Conservation (phyloP, 2,113 vertebrate genomes). For the Notothenia coriiceps region DNA sequence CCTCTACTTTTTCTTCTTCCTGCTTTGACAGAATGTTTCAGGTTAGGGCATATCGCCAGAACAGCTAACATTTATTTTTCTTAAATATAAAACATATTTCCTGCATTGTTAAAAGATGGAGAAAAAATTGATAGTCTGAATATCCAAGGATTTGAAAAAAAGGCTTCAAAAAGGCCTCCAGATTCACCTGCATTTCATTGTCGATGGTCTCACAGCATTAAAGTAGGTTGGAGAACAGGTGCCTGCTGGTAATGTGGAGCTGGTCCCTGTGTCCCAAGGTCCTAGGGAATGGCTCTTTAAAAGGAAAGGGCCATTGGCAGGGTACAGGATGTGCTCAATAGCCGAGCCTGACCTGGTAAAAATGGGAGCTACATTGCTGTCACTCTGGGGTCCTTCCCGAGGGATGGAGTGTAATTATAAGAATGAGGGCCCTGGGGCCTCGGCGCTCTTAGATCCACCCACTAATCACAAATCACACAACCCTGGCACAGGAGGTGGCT, state of each 20-base stretch:
- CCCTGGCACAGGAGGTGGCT: constrained; percentile 73
- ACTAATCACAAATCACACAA: constrained; percentile 85
- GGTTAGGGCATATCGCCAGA: constrained; percentile 54
- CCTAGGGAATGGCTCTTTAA: constrained; percentile 80
- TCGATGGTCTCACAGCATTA: constrained; percentile 48
- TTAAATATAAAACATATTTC: constrained; percentile 39
- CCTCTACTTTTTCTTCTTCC: constrained; percentile 34
- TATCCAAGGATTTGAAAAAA: neutral
- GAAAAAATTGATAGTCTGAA: constrained; percentile 5
- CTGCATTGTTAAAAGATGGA: constrained; percentile 35
- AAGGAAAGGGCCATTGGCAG: constrained; percentile 82
- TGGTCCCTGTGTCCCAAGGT: constrained; percentile 78
- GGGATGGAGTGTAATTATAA: constrained; percentile 86
- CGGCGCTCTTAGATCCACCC: constrained; percentile 78
- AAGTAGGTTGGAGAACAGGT: constrained; percentile 83
- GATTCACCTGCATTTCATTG: constrained; percentile 24
- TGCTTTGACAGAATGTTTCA: constrained; percentile 48
- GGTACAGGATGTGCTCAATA: constrained; percentile 78
- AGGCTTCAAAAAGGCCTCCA: constrained; percentile 10
- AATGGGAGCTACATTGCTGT: constrained; percentile 77
- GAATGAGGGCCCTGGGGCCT: constrained; percentile 78
- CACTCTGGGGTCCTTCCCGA: constrained; percentile 81
- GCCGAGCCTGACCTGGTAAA: constrained; percentile 83
- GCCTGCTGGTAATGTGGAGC: constrained; percentile 78
- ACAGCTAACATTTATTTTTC: constrained; percentile 65